phyloP scores from a whole-genome alignment of 2,888 invertebrate species.

The Lypha dubia region DNA sequence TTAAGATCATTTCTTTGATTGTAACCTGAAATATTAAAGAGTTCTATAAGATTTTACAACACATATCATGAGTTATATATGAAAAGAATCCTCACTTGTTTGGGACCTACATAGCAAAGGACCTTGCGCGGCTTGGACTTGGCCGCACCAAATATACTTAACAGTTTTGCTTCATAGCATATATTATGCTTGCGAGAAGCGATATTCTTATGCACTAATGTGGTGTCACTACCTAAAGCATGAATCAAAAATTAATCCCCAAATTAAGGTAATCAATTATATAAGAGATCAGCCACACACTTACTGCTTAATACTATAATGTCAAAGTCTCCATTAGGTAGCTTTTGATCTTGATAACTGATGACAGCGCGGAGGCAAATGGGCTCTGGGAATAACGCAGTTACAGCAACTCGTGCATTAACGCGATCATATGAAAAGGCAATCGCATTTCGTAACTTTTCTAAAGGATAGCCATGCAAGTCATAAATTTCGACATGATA shows the following conservation, averaged over 20 bases:
- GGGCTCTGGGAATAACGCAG: slow-evolving; percentile 90
- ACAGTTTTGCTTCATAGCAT: slow-evolving; percentile 92
- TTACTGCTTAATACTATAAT: slow-evolving; percentile 94
- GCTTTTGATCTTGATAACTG: slow-evolving; percentile 88
- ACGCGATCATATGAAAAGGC: slow-evolving; percentile 90
- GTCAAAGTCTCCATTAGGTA: slow-evolving; percentile 95
- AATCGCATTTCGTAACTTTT: slow-evolving; percentile 85
- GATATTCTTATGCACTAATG: slow-evolving; percentile 93
- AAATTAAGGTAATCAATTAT: neutral
- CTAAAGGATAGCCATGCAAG: slow-evolving; percentile 86
- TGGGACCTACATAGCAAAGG: slow-evolving; percentile 94
- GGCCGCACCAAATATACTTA: slow-evolving; percentile 84
- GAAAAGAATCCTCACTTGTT: slow-evolving; percentile 85
- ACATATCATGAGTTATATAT: slow-evolving; percentile 33
- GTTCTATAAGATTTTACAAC: slow-evolving; percentile 77
- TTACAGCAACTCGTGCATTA: slow-evolving; percentile 90
- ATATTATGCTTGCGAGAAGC: slow-evolving; percentile 93
- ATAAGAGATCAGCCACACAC: slow-evolving; percentile 77
- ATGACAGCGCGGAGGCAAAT: slow-evolving; percentile 93
- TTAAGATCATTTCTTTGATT: slow-evolving; percentile 95
- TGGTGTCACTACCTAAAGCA: slow-evolving; percentile 88
- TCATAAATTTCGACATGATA: slow-evolving; percentile 86
- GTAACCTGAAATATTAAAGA: slow-evolving; percentile 86
- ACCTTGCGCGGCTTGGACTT: slow-evolving; percentile 92
- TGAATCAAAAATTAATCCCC: neutral